phyloP scores from a whole-genome alignment of 2,113 vertebrate genomes.

The Mormyrus iriodes region DNA sequence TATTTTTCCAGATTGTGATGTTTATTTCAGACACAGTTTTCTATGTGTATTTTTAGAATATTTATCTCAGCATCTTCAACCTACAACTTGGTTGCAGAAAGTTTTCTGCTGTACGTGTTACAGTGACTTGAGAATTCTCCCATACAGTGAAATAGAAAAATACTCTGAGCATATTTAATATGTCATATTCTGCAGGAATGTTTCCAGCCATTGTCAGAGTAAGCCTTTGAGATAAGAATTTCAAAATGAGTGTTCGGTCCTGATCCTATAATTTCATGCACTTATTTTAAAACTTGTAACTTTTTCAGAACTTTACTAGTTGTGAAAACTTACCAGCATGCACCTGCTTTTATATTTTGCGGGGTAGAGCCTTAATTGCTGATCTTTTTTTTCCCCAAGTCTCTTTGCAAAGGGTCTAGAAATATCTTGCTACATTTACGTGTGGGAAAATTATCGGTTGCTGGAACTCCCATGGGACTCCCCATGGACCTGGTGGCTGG shows the following conservation, averaged over 20 bases:
- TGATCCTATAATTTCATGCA: not conserved
- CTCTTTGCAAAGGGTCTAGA: constrained; percentile 72
- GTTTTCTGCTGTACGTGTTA: not conserved
- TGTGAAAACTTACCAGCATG: not conserved
- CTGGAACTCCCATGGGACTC: constrained; percentile 80
- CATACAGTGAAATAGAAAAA: not conserved
- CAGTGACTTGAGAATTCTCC: not conserved
- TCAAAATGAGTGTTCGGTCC: not conserved
- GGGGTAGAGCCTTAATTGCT: not conserved
- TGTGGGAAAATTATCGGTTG: constrained; percentile 77
- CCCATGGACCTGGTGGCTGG: constrained; percentile 81
- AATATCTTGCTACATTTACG: constrained; percentile 70
- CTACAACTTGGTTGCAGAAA: not conserved
- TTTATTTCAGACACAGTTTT: constrained; percentile 52
- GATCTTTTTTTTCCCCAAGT: constrained; percentile 49
- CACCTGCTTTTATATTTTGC: not conserved
- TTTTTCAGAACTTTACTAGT: not conserved
- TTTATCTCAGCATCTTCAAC: constrained; percentile 5
- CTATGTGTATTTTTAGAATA: constrained; percentile 43
- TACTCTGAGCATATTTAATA: not conserved
- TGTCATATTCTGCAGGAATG: not conserved
- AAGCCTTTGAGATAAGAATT: not conserved
- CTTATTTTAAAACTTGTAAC: not conserved
- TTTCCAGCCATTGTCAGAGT: not conserved
- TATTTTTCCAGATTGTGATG: constrained; percentile 29